These are phyloP conservation scores for Aythya baeri DNA, from an alignment of 2,113 vertebrate species.

Conservation along the genomic window DNA sequence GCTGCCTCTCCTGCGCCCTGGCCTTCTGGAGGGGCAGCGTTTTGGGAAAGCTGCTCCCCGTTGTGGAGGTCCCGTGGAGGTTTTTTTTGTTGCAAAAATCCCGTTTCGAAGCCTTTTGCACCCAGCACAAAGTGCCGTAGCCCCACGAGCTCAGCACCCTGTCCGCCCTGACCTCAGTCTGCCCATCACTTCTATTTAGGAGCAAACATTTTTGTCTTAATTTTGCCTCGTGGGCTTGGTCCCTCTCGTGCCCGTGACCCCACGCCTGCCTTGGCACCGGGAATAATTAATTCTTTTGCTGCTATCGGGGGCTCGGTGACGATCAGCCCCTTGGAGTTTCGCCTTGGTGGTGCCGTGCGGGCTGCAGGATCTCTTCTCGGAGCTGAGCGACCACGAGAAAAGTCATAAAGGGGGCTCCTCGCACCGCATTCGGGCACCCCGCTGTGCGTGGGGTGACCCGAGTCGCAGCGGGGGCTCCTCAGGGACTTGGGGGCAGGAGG, in stretches of 20 bases:
- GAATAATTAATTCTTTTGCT: background rate
- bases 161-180: no score
- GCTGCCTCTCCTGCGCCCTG: background rate
- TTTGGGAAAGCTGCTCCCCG: background rate
- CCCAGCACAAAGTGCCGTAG: rapidly evolving
- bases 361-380: rapidly evolving
- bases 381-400: background rate
- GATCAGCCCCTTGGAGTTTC: background rate
- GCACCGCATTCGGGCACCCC: background rate
- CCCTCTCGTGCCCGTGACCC: rapidly evolving
- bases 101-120: rapidly evolving
- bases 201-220: background rate
- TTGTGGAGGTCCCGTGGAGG: background rate
- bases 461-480: background rate
- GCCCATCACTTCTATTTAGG: rapidly evolving
- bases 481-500: rapidly evolving
- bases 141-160: background rate
- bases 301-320: rapidly evolving
- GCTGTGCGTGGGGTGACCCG: background rate
- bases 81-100: background rate
- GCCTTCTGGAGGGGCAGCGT: rapidly evolving
- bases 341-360: rapidly evolving
- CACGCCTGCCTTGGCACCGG: background rate
- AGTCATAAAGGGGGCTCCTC: background rate
- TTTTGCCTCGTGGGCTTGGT: rapidly evolving